Percentiles rank a stretch among this genome's conserved stretches.
These are phyloP conservation scores for Meloidogyne chitwoodi DNA, from an alignment of 1,140 invertebrate species.

Conservation along the genomic window DNA sequence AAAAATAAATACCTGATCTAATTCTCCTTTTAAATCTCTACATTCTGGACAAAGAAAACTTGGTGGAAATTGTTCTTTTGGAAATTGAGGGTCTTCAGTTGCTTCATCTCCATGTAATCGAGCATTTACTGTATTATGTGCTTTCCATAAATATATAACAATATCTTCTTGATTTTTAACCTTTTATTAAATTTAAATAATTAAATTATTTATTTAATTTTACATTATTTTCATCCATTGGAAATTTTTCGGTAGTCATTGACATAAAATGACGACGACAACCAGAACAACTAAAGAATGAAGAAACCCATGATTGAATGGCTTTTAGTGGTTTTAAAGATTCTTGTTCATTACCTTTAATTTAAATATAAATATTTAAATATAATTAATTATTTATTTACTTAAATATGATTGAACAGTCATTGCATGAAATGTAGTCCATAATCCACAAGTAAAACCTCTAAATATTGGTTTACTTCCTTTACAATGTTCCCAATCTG, in stretches of 20 bases:
- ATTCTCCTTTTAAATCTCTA: neutral
- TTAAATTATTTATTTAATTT: conserved; percentile 43
- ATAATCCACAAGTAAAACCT: conserved; percentile 90
- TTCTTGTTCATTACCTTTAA: neutral
- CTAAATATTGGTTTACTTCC: conserved; percentile 71
- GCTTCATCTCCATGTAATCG: conserved; percentile 48
- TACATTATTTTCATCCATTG: conserved; percentile 53
- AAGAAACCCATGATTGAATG: conserved; percentile 58
- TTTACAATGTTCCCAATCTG: conserved; percentile 76
- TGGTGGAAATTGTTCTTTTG: conserved; percentile 55
- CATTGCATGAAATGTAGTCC: conserved; percentile 88
- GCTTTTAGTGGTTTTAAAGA: conserved; percentile 42
- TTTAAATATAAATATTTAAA: neutral
- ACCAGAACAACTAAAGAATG: conserved; percentile 57
- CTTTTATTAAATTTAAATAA: conserved; percentile 25
- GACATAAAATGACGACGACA: conserved; percentile 57
- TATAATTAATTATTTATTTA: conserved; percentile 31
- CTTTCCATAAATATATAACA: conserved; percentile 57
- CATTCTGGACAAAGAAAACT: conserved; percentile 55
- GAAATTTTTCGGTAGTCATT: conserved; percentile 58
- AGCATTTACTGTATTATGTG: conserved; percentile 59
- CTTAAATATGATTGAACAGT: conserved; percentile 73
- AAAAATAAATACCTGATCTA: neutral
- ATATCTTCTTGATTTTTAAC: conserved; percentile 55
- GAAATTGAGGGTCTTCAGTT: conserved; percentile 58